Evolutionary conservation across 2,888 invertebrate species (phyloP).

Genomic region (Thecophora atra): DNA sequence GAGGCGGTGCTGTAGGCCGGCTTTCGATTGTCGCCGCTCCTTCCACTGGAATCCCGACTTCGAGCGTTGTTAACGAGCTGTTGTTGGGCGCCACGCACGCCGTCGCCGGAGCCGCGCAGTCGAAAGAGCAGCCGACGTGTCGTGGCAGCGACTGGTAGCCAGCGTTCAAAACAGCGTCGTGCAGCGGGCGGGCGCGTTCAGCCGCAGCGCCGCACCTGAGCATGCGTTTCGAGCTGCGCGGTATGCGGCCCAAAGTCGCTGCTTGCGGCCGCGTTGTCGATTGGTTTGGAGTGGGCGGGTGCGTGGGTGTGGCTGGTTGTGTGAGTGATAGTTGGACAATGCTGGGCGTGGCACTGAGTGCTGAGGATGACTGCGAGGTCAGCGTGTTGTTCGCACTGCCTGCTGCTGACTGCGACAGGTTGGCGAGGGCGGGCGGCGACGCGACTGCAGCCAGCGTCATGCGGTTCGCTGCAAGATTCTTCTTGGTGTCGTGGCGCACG

Average conservation of each 20-base stretch:
- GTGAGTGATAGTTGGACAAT: conserved; percentile 45
- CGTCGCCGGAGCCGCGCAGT: not conserved
- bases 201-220: not conserved
- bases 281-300: conserved; percentile 16
- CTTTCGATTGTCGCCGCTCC: not conserved
- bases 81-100: conserved; percentile 44
- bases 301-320: conserved; percentile 31
- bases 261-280: conserved; percentile 38
- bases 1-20: conserved; percentile 27
- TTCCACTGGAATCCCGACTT: not conserved
- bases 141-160: conserved; percentile 34
- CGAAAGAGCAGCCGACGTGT: not conserved
- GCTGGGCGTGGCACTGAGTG: conserved; percentile 45
- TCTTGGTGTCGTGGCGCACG: conserved; percentile 78
- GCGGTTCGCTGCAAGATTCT: conserved; percentile 72
- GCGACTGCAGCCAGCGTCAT: conserved; percentile 51
- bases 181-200: not conserved
- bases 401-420: conserved; percentile 16
- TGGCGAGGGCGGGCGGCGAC: not conserved
- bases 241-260: conserved; percentile 43
- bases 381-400: conserved; percentile 13
- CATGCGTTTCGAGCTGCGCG: conserved; percentile 19
- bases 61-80: conserved; percentile 44
- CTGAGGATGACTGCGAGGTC: conserved; percentile 8
- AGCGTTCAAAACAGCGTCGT: conserved; percentile 5